Evolutionary conservation across 2,888 invertebrate genomes (phyloP), one percentile per base, ranked within the genome.

Genomic region (Cepaea hortensis): DNA sequence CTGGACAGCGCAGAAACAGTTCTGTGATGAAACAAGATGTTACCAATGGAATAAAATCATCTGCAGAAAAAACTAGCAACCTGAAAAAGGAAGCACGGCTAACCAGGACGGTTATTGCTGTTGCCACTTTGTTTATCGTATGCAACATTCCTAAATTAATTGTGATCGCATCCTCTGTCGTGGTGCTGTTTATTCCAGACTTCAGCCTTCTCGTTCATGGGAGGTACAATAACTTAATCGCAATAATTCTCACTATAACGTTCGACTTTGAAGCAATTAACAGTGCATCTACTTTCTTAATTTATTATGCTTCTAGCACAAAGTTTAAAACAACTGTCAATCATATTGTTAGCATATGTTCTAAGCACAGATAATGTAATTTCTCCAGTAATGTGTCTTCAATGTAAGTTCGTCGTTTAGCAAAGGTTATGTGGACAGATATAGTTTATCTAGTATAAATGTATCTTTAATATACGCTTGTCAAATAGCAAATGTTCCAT

Each of bases 61-160:
- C 3, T 2, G 18, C n/a, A 13, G 3, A 3, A 15, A 61, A n/a
- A 23, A 79, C 48, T 46, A 68, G 0, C 4, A 20, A 65, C 6
- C 35, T 46, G 0, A 46, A n/a, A 35, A 81, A 81, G 46, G 81
- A 81, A 5, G 18, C 68, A 4, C 35, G 48, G 65, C 11, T 81
- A 55, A n/a, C 68, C 6, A 81, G n/a, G 46, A 81, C 81, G 46
- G 68, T 81, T 46, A 65, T 81, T 18, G 18, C 15, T 48, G 48
- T 81, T 0, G 48, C 35, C 46, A 23, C 65, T 18, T 65, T 81
- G 2, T 81, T 81, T 20, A 68, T 65, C 9, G 5, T 81, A 6
- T 81, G 81, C 20, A 81, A 81, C 46, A 18, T 81, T 65, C 48
- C 81, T 4, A 81, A 81, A 65, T 68, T 15, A 4, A 46, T 46